phyloP scores from a whole-genome alignment of 2,888 invertebrate genomes.

The Netelia virgata region DNA sequence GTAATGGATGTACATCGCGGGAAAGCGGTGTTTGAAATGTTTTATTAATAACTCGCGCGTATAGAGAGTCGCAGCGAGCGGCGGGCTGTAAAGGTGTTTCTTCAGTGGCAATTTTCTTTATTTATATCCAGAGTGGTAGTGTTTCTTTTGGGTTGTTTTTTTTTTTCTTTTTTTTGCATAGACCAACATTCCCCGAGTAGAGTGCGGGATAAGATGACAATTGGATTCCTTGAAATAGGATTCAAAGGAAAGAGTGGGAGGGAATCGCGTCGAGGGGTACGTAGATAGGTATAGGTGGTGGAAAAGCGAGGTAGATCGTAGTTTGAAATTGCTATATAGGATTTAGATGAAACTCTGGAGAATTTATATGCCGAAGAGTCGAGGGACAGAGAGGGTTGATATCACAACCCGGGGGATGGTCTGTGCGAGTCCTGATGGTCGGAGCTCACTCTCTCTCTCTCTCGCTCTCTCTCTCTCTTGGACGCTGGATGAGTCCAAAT shows the following conservation, averaged over 20 bases:
- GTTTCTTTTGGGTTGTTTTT: slow-evolving; percentile 45
- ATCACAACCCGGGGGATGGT: slow-evolving; percentile 22
- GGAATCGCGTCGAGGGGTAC: neutral
- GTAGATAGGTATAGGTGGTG: neutral
- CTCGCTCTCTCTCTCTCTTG: neutral
- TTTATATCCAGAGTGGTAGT: slow-evolving; percentile 58
- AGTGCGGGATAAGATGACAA: slow-evolving; percentile 50
- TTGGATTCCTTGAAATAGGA: slow-evolving; percentile 31
- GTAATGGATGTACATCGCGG: slow-evolving; percentile 35
- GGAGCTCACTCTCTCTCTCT: neutral
- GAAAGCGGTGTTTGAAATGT: slow-evolving; percentile 42
- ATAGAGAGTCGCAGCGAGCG: neutral
- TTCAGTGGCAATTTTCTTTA: slow-evolving; percentile 62
- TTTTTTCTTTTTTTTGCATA: neutral
- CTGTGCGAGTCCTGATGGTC: slow-evolving; percentile 17
- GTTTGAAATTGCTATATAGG: slow-evolving; percentile 19
- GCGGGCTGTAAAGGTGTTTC: slow-evolving; percentile 26
- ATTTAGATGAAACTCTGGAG: slow-evolving; percentile 53
- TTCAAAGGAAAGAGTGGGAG: neutral
- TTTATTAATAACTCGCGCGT: slow-evolving; percentile 46
- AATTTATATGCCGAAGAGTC: slow-evolving; percentile 53
- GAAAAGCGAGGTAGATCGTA: neutral
- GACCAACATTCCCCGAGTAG: slow-evolving; percentile 46
- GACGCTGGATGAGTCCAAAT: slow-evolving; percentile 39
- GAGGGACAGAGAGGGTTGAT: slow-evolving; percentile 25